Evolutionary conservation across 2,888 invertebrate species (phyloP).

Genomic region (Ophion costatus): DNA sequence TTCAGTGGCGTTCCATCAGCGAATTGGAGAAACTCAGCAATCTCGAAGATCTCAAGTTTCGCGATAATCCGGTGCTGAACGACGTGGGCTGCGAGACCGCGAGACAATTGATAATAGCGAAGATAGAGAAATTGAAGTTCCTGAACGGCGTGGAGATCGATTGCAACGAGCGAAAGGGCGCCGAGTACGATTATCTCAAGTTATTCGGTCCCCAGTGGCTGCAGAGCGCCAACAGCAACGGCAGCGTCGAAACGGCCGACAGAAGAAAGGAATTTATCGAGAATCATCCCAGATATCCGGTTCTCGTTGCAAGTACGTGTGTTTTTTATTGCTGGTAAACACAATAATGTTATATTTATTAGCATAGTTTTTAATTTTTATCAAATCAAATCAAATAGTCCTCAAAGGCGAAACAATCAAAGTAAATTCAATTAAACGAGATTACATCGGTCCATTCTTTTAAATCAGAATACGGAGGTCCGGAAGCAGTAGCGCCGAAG

Average conservation of each 20-base stretch:
- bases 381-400: slow-evolving; percentile 4
- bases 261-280: slow-evolving; percentile 86
- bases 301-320: slow-evolving; percentile 90
- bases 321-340: not conserved
- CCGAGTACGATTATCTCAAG: slow-evolving; percentile 96
- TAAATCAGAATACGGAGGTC: slow-evolving; percentile 90
- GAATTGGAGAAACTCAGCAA: slow-evolving; percentile 91
- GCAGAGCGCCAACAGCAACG: slow-evolving; percentile 83
- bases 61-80: slow-evolving; percentile 89
- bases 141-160: slow-evolving; percentile 90
- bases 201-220: slow-evolving; percentile 91
- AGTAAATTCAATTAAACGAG: too few species aligned
- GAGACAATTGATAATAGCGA: slow-evolving; percentile 92
- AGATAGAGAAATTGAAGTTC: slow-evolving; percentile 89
- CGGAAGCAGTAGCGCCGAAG: slow-evolving; percentile 90
- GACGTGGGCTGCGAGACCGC: slow-evolving; percentile 89
- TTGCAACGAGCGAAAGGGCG: slow-evolving; percentile 90
- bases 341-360: not conserved
- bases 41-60: slow-evolving; percentile 88
- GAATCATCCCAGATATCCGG: slow-evolving; percentile 91
- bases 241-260: slow-evolving; percentile 82
- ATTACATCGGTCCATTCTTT: not conserved
- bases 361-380: not conserved
- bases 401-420: not conserved
- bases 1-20: slow-evolving; percentile 92